phyloP scores from a whole-genome alignment of 2,888 invertebrate species.

The Pristionchus entomophagus region DNA sequence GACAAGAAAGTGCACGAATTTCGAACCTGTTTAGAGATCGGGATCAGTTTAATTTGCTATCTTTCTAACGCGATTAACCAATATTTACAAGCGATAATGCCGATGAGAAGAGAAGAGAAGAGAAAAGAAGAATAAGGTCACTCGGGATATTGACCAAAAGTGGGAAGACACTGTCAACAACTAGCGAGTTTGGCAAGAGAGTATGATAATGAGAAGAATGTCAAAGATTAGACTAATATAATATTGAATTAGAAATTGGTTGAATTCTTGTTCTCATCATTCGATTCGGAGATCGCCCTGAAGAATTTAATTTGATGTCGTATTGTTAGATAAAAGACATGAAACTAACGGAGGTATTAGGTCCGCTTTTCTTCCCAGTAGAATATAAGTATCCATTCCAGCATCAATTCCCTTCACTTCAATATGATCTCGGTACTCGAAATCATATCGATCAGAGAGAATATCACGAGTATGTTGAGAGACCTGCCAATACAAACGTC shows the following conservation, averaged over 20 bases:
- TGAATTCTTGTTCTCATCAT: slow-evolving; percentile 28
- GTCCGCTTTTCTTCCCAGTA: slow-evolving; percentile 69
- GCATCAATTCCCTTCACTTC: slow-evolving; percentile 87
- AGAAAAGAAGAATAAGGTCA: neutral
- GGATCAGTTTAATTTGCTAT: neutral
- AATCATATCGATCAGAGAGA: slow-evolving; percentile 85
- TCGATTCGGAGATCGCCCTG: neutral
- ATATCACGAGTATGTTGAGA: slow-evolving; percentile 72
- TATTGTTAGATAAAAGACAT: neutral
- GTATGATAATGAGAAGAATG: slow-evolving; percentile 5
- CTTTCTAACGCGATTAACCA: slow-evolving; percentile 31
- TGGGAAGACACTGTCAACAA: too few relatives aligned
- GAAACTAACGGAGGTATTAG: slow-evolving; percentile 52
- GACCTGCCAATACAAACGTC: slow-evolving; percentile 60
- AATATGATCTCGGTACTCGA: slow-evolving; percentile 92
- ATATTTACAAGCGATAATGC: slow-evolving; percentile 33
- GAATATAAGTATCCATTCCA: slow-evolving; percentile 76
- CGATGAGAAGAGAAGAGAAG: neutral
- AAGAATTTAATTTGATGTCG: neutral
- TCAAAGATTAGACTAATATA: neutral
- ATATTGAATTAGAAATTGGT: slow-evolving; percentile 6
- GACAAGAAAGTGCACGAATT: slow-evolving; percentile 11
- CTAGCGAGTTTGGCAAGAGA: slow-evolving; percentile 27
- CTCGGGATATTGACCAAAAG: too few relatives aligned
- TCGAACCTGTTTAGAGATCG: slow-evolving; percentile 21